Conservation (phyloP, 2,113 vertebrate species). For the Peromyscus polionotus region DNA sequence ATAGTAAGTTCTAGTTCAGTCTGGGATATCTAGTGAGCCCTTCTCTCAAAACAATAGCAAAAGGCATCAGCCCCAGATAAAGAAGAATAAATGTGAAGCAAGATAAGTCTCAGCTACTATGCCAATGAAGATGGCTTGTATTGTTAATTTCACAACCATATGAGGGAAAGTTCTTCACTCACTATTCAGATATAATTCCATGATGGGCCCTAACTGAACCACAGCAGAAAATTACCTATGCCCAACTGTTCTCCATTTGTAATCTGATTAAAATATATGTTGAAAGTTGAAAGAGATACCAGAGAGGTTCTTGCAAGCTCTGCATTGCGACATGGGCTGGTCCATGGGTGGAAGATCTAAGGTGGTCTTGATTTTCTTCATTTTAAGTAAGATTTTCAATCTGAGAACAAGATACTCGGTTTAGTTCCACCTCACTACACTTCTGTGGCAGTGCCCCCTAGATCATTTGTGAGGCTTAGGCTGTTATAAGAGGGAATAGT, state of each 20-base stretch:
- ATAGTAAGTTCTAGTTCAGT: not conserved
- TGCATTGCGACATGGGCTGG: not conserved
- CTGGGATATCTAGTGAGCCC: not conserved
- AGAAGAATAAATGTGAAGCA: not conserved
- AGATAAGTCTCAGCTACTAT: not conserved
- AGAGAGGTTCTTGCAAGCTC: not conserved
- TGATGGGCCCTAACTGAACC: not conserved
- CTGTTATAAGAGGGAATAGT: slow-evolving; percentile 55
- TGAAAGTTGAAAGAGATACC: not conserved
- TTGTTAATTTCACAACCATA: not conserved
- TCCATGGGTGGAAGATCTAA: not conserved
- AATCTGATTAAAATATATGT: not conserved
- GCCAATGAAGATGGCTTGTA: not conserved
- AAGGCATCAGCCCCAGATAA: not conserved
- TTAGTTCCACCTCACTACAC: not conserved
- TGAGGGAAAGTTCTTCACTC: not conserved
- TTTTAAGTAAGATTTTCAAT: slow-evolving; percentile 27
- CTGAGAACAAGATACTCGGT: not conserved
- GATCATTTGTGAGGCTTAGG: not conserved
- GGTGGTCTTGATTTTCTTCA: not conserved
- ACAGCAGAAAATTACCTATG: not conserved
- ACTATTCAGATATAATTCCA: not conserved
- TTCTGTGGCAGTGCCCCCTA: not conserved
- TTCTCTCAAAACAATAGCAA: not conserved
- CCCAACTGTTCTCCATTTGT: not conserved